Percentiles rank a stretch among this genome's conserved stretches.
These are phyloP conservation scores for Lipophrys pholis DNA, from an alignment of 2,113 vertebrate genomes.

Conservation along the genomic window DNA sequence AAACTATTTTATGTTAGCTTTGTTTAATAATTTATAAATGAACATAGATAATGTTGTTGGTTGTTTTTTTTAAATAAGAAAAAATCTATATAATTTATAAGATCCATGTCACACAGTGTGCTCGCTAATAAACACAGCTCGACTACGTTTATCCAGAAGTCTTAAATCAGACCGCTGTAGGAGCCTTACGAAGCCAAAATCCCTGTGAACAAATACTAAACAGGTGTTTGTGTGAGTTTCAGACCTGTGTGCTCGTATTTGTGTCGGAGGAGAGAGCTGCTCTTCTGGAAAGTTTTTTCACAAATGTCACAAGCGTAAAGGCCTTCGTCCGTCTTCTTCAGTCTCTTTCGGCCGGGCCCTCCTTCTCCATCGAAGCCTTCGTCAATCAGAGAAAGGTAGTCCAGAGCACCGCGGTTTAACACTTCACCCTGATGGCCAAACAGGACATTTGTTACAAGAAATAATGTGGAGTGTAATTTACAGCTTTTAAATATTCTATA, in stretches of 20 bases:
- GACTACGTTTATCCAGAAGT: too few relatives aligned
- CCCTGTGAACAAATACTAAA: too few relatives aligned
- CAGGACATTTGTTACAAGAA: neutral
- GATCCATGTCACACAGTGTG: too few relatives aligned
- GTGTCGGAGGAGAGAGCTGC: conserved; percentile 87
- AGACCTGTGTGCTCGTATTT: conserved; percentile 90
- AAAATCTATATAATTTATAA: too few relatives aligned
- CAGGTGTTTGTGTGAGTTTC: conserved; percentile 5
- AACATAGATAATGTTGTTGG: too few relatives aligned
- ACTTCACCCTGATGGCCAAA: conserved; percentile 73
- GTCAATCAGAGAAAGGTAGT: conserved; percentile 81
- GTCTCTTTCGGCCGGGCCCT: conserved; percentile 78
- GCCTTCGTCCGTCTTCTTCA: conserved; percentile 86
- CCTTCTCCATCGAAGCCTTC: conserved; percentile 78
- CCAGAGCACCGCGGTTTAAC: conserved; percentile 67
- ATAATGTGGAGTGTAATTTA: too few relatives aligned
- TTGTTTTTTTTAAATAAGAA: too few relatives aligned
- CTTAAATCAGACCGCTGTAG: neutral
- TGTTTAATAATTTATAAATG: too few relatives aligned
- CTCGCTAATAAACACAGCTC: too few relatives aligned
- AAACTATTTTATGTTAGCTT: too few relatives aligned
- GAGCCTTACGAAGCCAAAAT: neutral
- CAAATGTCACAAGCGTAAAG: conserved; percentile 88
- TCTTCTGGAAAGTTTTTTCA: conserved; percentile 89
- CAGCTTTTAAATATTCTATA: too few relatives aligned